Evolutionary conservation across 2,113 vertebrate genomes (phyloP), one percentile per base, ranked within the genome.

Genomic region (Noctilio leporinus): DNA sequence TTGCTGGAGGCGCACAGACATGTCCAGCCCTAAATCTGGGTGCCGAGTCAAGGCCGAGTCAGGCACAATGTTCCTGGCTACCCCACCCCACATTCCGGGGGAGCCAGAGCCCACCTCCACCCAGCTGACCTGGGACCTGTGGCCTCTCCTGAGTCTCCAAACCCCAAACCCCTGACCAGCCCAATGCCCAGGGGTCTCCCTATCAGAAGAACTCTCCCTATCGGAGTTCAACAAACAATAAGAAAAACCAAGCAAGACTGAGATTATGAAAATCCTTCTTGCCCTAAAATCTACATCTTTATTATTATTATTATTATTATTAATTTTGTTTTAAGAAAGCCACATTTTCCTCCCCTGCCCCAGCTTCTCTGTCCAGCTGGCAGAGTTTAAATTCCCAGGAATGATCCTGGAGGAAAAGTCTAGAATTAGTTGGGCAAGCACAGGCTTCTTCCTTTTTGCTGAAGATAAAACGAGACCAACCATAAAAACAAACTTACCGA

Each of bases 391-490:
- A 55, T 30, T 88, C 49, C 35, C 3, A 2, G 38, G 38, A 43
- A 5, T n/a, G 11, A 30, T 26, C 77, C 30, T 72, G n/a, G 38
- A 11, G 43, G 65, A 89, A 93, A 35, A 64, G 11, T 92, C 94
- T 90, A 62, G 81, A 94, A 78, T 57, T 33, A 0, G 35, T 1
- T 24, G 38, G 45, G 20, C 6, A 8, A 20, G 38, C 1, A 0
- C 45, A 43, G 53, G 15, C 51, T 75, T 35, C 82, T 75, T 75
- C 95, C 64, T 0, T 84, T 90, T 20, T 65, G 67, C 70, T 83
- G 73, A 69, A 93, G 83, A 94, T 97, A 84, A 95, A 96, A 93
- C 12, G 76, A 69, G 85, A 47, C 67, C 40, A 26, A 78, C 10
- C 72, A 82, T 38, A 47, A 77, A 84, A 84, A 86, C 38, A 81